Percentiles rank a stretch among this genome's conserved stretches.
These are phyloP conservation scores for Drosophila sechellia DNA, from an alignment of 1,140 invertebrate species.

Conservation along the genomic window DNA sequence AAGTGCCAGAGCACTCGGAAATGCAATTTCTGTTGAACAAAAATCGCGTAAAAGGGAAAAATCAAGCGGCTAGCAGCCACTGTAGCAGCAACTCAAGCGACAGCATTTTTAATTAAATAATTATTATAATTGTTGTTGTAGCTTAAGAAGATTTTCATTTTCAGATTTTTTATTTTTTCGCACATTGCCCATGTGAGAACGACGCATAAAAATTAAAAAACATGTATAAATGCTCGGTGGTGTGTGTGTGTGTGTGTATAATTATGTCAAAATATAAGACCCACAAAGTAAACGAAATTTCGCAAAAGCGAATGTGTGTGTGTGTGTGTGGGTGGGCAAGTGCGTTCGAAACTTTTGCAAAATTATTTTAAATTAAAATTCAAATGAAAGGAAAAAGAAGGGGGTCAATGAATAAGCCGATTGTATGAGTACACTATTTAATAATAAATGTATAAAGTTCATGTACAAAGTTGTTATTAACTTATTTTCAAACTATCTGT, in stretches of 20 bases:
- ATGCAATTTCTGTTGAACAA: constrained; percentile 64
- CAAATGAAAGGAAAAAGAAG: constrained; percentile 28
- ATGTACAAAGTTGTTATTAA: no score
- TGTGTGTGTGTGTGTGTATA: constrained; percentile 40
- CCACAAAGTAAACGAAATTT: constrained; percentile 59
- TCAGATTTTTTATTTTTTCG: constrained; percentile 23
- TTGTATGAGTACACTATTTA: constrained; percentile 17
- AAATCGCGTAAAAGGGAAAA: constrained; percentile 28
- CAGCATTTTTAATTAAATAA: constrained; percentile 78
- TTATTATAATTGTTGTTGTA: constrained; percentile 77
- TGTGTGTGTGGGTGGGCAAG: constrained; percentile 7
- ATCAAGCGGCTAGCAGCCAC: constrained; percentile 31
- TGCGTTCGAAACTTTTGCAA: constrained; percentile 47
- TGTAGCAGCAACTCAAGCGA: constrained; percentile 32
- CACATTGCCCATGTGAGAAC: constrained; percentile 29
- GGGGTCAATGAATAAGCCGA: constrained; percentile 26
- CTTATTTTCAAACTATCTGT: no score
- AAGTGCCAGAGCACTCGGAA: constrained; percentile 48
- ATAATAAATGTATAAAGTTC: neutral
- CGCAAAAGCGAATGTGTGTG: constrained; percentile 7
- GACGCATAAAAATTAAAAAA: constrained; percentile 34
- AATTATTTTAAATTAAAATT: constrained; percentile 55
- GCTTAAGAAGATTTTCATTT: constrained; percentile 73
- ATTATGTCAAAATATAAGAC: constrained; percentile 71
- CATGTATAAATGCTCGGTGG: constrained; percentile 1